Conservation (phyloP, 2,797 vertebrate species). For the Orestias chungarensis region DNA sequence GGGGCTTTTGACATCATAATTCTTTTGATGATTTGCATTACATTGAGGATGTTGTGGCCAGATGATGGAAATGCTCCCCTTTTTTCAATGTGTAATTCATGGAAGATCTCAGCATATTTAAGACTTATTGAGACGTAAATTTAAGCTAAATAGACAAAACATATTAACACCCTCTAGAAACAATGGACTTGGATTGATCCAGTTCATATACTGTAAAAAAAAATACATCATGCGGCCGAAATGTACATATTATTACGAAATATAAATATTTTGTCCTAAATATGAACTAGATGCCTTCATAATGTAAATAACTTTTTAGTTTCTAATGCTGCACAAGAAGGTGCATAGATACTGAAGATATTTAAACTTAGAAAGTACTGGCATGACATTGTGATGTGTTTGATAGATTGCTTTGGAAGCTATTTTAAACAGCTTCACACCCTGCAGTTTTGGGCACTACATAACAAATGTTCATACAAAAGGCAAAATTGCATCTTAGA, state of each 20-base stretch:
- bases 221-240: not conserved
- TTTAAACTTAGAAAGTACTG: not conserved
- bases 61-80: too few relatives aligned
- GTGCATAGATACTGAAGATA: not conserved
- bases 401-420: not conserved
- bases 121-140: not conserved
- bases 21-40: too few relatives aligned
- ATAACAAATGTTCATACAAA: conserved; percentile 41
- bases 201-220: not conserved
- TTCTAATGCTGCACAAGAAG: not conserved
- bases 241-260: not conserved
- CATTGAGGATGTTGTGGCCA: too few relatives aligned
- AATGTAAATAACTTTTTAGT: too few relatives aligned
- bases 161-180: not conserved
- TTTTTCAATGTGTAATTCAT: too few relatives aligned
- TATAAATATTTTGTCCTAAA: not conserved
- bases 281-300: too few relatives aligned
- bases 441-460: conserved; percentile 3
- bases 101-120: not conserved
- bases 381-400: not conserved
- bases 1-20: too few relatives aligned
- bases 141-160: not conserved
- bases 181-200: not conserved
- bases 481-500: conserved; percentile 52
- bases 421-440: conserved; percentile 6